A percentile compares a stretch with the other conserved stretches of the same genome.
These are phyloP conservation scores for Pemphigus obesinymphae DNA, from an alignment of 1,140 invertebrate genomes.

Conservation along the genomic window DNA sequence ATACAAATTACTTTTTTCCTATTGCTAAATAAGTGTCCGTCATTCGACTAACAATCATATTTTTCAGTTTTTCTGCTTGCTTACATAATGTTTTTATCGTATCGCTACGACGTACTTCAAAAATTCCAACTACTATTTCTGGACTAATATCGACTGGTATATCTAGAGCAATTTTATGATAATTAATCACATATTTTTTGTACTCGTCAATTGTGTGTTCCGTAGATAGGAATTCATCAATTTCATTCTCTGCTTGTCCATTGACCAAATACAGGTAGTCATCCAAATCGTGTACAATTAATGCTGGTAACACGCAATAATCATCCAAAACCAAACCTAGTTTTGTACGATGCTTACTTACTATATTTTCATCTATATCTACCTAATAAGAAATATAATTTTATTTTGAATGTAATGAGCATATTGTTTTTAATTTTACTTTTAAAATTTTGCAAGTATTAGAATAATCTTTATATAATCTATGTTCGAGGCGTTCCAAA, in stretches of 20 bases:
- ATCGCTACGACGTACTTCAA: slow-evolving; percentile 75
- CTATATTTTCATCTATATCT: slow-evolving; percentile 52
- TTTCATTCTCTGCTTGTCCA: slow-evolving; percentile 61
- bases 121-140: slow-evolving; percentile 73
- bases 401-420: not conserved
- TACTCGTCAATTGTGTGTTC: slow-evolving; percentile 65
- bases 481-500: slow-evolving; percentile 20
- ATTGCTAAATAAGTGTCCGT: slow-evolving; percentile 72
- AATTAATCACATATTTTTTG: slow-evolving; percentile 60
- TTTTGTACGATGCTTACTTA: slow-evolving; percentile 56
- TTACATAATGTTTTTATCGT: slow-evolving; percentile 69
- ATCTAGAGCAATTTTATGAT: slow-evolving; percentile 59
- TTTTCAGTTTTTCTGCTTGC: slow-evolving; percentile 64
- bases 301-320: slow-evolving; percentile 65
- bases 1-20: slow-evolving; percentile 64
- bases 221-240: slow-evolving; percentile 64
- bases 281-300: slow-evolving; percentile 71
- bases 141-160: slow-evolving; percentile 63
- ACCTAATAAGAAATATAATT: not conserved
- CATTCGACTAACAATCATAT: slow-evolving; percentile 68
- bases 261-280: slow-evolving; percentile 76
- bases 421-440: slow-evolving; percentile 4
- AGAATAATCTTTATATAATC: slow-evolving; percentile 4
- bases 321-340: slow-evolving; percentile 62
- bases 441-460: not conserved